A percentile compares a stretch with the other conserved stretches of the same genome.
Conservation (phyloP, 1,140 invertebrate species). For the Drosophila tani region DNA sequence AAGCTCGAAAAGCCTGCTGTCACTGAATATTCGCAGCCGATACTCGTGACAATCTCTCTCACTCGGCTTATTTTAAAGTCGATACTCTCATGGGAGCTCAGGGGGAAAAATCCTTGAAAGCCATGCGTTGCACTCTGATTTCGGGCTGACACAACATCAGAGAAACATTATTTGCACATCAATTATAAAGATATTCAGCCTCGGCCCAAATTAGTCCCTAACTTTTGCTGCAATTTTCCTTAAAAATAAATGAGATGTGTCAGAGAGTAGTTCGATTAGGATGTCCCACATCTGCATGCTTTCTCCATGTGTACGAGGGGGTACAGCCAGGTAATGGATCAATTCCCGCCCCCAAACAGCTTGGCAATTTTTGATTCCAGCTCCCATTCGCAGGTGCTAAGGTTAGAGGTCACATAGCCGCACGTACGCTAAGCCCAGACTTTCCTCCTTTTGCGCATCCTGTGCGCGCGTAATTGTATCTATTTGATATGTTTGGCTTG, state of each 20-base stretch:
- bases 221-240: not conserved
- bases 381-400: slow-evolving; percentile 14
- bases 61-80: not conserved
- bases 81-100: too few species aligned
- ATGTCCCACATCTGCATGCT: too few species aligned
- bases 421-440: slow-evolving; percentile 29
- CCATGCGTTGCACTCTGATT: too few species aligned
- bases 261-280: not conserved
- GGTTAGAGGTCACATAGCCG: slow-evolving; percentile 28
- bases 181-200: too few species aligned
- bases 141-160: too few species aligned
- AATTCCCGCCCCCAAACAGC: slow-evolving; percentile 23
- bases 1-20: not conserved
- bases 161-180: too few species aligned
- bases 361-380: slow-evolving; percentile 42
- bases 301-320: not conserved
- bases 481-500: slow-evolving; percentile 34
- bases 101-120: too few species aligned
- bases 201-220: too few species aligned
- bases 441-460: slow-evolving; percentile 2
- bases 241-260: not conserved
- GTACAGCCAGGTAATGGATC: slow-evolving; percentile 45
- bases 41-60: not conserved
- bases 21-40: not conserved
- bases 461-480: slow-evolving; percentile 26